Evolutionary conservation across 1,140 invertebrate genomes (phyloP), one percentile per base, ranked within the genome.

Genomic region (Stegodyphus mimosarum): DNA sequence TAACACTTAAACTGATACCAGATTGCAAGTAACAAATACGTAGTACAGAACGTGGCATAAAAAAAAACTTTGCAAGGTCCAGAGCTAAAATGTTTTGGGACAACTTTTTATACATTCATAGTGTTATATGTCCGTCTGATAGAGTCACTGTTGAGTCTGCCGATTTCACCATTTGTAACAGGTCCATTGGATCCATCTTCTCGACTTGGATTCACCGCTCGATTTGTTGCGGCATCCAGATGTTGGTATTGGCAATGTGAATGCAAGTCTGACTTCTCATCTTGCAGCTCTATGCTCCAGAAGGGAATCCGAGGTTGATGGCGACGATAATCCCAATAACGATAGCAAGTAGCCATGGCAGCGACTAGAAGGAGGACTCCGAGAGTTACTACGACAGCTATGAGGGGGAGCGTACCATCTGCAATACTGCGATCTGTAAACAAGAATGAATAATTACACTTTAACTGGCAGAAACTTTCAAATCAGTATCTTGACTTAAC

Each of bases 201-300:
- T n/a, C 15, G 10, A 7, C 67, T 10, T 15, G n/a, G 18, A 5
- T 50, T 51, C 7, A 84, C 81, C 5, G 73, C 67, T 49, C 77
- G 77, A 73, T 63, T 87, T 51, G 77, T 87, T 6, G 86, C 71
- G 7, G 80, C 86, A 49, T 87, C 86, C 49, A 87, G 49, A 50
- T 87, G 86, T 53, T 87, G 86, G 63, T 87, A 87, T 49, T 87
- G 72, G 60, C 86, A 87, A 10, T 87, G 75, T 5, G 78, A 81
- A 18, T 76, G 77, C 60, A 83, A 50, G 17, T 87, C 78, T 13
- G 78, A 55, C 48, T 78, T 81, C 51, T 87, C 78, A 17, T 87
- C 86, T 9, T 83, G 87, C 11, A 85, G 52, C 63, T 87, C 87
- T 6, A 87, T 86, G 72, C 83, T 86, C 83, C 81, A 87, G 55